Evolutionary conservation across 1,140 invertebrate species (phyloP), one percentile per base, ranked within the genome.

Genomic region (Doryteuthis pealeii): DNA sequence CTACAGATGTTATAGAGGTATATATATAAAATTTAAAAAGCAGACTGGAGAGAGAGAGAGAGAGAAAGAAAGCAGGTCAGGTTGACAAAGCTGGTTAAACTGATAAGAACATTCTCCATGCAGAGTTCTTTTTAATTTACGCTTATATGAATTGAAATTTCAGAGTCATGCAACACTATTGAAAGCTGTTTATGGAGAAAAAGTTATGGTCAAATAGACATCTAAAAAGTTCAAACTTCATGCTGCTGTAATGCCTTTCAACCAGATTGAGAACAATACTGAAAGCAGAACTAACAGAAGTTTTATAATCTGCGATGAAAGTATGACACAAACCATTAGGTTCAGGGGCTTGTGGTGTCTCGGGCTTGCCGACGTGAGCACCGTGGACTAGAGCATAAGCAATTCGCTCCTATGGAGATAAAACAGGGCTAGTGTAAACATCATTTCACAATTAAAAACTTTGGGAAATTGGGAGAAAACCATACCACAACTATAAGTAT

Each of bases 281-380:
- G 26, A 62, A 62, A 62, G 54, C 54, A 62, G 54, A 62, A 62
- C 54, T 62, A 62, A n/a, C 54, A 62, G 54, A 62, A 62, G 54
- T 62, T 62, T 62, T 62, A 62, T 22, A 62, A 62, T 62, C 54
- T 62, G 18, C 54, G 54, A 62, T 22, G 54, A 62, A 62, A 62
- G 54, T 62, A 6, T 22, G 54, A 62, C 54, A 62, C 54, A 62
- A 62, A 62, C 54, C 54, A 62, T 62, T 62, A 62, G 26, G 26
- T 62, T 62, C 54, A 62, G 54, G 54, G 54, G 54, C 54, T 62
- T 62, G 54, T 62, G 54, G 54, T 62, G 54, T 62, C 54, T 62
- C 54, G 26, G 54, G 54, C 54, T 62, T 28, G 54, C 54, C 54
- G 54, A 62, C 54, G 54, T 62, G 54, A 62, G 54, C 54, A 62